A percentile compares a stretch with the other conserved stretches of the same genome.
Evolutionary conservation across 2,888 invertebrate species (phyloP).

Genomic region (Gnatocerus cornutus): DNA sequence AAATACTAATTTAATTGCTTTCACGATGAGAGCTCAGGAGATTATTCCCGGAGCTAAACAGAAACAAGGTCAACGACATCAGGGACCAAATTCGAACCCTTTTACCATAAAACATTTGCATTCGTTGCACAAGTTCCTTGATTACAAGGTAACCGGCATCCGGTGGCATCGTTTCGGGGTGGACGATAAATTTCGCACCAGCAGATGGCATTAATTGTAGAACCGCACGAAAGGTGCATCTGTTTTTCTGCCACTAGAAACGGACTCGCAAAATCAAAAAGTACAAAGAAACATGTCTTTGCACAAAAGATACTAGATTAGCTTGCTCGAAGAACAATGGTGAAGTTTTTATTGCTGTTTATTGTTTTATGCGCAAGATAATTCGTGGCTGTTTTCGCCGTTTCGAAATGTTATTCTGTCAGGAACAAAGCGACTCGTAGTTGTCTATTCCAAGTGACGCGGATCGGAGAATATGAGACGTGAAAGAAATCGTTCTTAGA

Average conservation of each 20-base stretch:
- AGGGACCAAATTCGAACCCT: slow-evolving; percentile 3
- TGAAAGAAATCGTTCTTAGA: too few species aligned
- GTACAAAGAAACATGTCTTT: too few species aligned
- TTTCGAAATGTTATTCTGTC: too few species aligned
- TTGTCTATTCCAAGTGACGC: too few species aligned
- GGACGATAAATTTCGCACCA: slow-evolving; percentile 13
- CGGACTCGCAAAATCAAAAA: too few species aligned
- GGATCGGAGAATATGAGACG: too few species aligned
- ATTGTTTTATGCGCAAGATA: too few species aligned
- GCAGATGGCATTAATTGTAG: slow-evolving; percentile 23
- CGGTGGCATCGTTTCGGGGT: slow-evolving; percentile 11
- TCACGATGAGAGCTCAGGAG: slow-evolving; percentile 11
- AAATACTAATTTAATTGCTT: slow-evolving; percentile 18
- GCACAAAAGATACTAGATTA: too few species aligned
- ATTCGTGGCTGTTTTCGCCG: too few species aligned
- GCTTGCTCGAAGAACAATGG: too few species aligned
- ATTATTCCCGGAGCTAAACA: slow-evolving; percentile 8
- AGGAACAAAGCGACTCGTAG: too few species aligned
- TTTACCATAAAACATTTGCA: slow-evolving; percentile 19
- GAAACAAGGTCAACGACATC: slow-evolving; percentile 17
- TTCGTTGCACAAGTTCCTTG: slow-evolving; percentile 20
- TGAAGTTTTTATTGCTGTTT: slow-evolving; percentile 1
- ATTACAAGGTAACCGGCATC: slow-evolving; percentile 23
- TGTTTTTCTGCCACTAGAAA: background rate
- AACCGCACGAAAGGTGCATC: slow-evolving; percentile 6